A percentile compares a stretch with the other conserved stretches of the same genome.
These are phyloP conservation scores for Lasiurus borealis DNA, from an alignment of 2,113 vertebrate species.

Conservation along the genomic window DNA sequence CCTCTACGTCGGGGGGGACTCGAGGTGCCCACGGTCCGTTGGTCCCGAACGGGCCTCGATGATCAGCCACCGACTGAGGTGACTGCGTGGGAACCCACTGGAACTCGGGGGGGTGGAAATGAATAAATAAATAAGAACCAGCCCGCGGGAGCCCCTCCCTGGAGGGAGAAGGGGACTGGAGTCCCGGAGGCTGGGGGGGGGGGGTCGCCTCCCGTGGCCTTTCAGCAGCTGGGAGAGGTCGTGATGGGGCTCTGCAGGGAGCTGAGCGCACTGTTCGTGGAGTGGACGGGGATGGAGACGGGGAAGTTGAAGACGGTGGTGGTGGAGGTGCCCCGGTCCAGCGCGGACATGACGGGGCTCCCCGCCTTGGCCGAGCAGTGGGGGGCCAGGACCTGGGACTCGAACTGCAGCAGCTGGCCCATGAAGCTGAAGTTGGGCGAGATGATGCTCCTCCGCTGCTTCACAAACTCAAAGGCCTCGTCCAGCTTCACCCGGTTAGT, in stretches of 20 bases:
- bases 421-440: conserved; percentile 99
- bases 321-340: conserved; percentile 90
- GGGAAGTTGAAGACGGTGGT: conserved; percentile 97
- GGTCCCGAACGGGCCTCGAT: conserved; percentile 74
- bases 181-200: conserved; percentile 43
- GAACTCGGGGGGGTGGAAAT: conserved; percentile 65
- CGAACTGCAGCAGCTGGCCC: conserved; percentile 98
- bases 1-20: conserved; percentile 54
- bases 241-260: conserved; percentile 99
- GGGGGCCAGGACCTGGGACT: conserved; percentile 96
- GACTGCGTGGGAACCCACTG: conserved; percentile 32
- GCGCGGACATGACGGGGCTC: conserved; percentile 91
- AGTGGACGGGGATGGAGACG: conserved; percentile 95
- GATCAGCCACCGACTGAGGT: conserved; percentile 1
- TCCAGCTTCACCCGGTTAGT: conserved; percentile 98
- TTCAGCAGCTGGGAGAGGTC: conserved; percentile 97
- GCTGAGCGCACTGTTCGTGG: conserved; percentile 90
- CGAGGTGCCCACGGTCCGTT: conserved; percentile 75
- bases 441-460: conserved; percentile 98
- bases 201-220: background rate
- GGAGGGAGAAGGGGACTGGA: conserved; percentile 66
- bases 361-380: conserved; percentile 96
- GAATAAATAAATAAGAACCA: conserved; percentile 73
- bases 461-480: conserved; percentile 99
- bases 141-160: conserved; percentile 45